These are phyloP conservation scores for Drosophila kanekoi DNA, from an alignment of 2,888 invertebrate species.

Conservation along the genomic window DNA sequence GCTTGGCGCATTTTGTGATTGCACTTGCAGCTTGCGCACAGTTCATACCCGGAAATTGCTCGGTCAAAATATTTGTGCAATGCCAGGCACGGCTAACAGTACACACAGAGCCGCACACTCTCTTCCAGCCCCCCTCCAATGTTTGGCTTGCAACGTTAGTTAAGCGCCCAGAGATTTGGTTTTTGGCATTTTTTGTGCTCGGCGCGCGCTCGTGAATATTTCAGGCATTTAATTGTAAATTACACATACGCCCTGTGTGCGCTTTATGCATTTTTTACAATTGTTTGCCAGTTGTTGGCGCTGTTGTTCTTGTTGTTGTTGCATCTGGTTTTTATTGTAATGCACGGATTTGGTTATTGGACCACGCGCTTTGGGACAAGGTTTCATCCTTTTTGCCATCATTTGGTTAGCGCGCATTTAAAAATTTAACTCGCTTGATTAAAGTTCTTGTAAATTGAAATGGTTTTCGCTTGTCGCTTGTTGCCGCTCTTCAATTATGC, in stretches of 20 bases:
- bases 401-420: slow-evolving; percentile 39
- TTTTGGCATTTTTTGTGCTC: slow-evolving; percentile 41
- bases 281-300: slow-evolving; percentile 47
- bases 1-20: slow-evolving; percentile 64
- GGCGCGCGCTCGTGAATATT: slow-evolving; percentile 64
- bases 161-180: slow-evolving; percentile 67
- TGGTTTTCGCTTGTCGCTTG: slow-evolving; percentile 21
- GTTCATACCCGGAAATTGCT: slow-evolving; percentile 69
- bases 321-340: slow-evolving; percentile 35
- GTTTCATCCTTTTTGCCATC: not conserved
- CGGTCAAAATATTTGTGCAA: slow-evolving; percentile 66
- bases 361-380: slow-evolving; percentile 49
- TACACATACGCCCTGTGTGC: slow-evolving; percentile 74
- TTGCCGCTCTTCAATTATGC: slow-evolving; percentile 44
- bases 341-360: slow-evolving; percentile 71
- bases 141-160: slow-evolving; percentile 44
- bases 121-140: not conserved
- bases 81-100: slow-evolving; percentile 31
- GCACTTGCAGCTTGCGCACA: slow-evolving; percentile 59
- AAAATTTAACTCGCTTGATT: slow-evolving; percentile 60
- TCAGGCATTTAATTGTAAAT: slow-evolving; percentile 78
- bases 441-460: slow-evolving; percentile 52
- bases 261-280: slow-evolving; percentile 68
- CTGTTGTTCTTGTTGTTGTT: slow-evolving; percentile 9
- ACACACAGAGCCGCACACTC: not conserved